Conservation (phyloP, 2,888 invertebrate genomes). For the Caenorhabditis zanzibari region DNA sequence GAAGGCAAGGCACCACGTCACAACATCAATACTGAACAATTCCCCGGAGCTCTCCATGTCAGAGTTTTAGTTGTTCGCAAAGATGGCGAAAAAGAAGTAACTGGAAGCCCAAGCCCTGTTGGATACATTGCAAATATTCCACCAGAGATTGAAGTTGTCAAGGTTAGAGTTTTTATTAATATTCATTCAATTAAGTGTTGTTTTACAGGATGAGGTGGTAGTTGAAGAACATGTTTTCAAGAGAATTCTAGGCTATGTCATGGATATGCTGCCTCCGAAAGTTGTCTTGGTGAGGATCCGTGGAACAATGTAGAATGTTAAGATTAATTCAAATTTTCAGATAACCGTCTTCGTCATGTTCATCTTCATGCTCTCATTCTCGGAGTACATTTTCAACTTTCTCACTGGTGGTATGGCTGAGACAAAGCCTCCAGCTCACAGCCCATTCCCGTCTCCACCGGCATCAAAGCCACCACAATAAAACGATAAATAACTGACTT, state of each 20-base stretch:
- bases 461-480: too few relatives aligned
- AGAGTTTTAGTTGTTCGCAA: slow-evolving; percentile 61
- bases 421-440: too few relatives aligned
- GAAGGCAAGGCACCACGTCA: slow-evolving; percentile 85
- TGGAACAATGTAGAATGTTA: too few relatives aligned
- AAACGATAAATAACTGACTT: neutral
- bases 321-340: too few relatives aligned
- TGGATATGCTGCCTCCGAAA: too few relatives aligned
- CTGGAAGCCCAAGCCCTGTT: slow-evolving; percentile 65
- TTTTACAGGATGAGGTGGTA: neutral
- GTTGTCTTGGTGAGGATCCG: too few relatives aligned
- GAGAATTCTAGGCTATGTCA: too few relatives aligned
- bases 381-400: slow-evolving; percentile 22
- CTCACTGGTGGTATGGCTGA: slow-evolving; percentile 1
- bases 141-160: neutral
- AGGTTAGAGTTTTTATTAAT: slow-evolving; percentile 6
- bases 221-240: too few relatives aligned
- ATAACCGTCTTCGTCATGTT: neutral
- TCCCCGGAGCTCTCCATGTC: slow-evolving; percentile 60
- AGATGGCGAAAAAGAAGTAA: slow-evolving; percentile 42
- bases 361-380: slow-evolving; percentile 10
- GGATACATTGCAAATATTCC: slow-evolving; percentile 62
- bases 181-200: neutral
- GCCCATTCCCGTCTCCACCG: neutral
- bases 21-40: slow-evolving; percentile 87